Evolutionary conservation across 1,140 invertebrate species (phyloP).

Genomic region (Chrysomallon squamiferum): DNA sequence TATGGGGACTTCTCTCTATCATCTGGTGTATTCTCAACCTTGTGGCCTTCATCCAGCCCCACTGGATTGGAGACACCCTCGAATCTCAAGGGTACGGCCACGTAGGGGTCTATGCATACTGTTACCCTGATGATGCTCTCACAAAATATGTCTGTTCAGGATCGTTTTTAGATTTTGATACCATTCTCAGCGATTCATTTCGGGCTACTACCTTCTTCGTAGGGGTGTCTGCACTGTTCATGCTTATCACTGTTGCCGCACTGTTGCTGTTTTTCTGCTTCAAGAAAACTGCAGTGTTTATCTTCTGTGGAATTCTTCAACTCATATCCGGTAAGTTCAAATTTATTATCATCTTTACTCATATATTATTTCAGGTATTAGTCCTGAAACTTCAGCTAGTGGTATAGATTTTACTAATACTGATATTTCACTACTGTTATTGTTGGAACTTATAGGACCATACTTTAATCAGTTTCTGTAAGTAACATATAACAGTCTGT

Average conservation of each 20-base stretch:
- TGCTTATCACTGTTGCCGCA: conserved; percentile 80
- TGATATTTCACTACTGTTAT: no score
- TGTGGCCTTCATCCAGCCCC: conserved; percentile 95
- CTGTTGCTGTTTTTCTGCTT: conserved; percentile 94
- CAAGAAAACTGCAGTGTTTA: conserved; percentile 92
- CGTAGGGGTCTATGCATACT: conserved; percentile 88
- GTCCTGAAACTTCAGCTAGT: not conserved
- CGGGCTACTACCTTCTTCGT: conserved; percentile 84
- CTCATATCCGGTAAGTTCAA: conserved; percentile 49
- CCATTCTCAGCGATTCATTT: conserved; percentile 81
- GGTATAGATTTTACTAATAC: not conserved
- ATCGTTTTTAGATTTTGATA: conserved; percentile 80
- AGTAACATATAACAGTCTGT: no score
- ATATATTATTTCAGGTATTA: not conserved
- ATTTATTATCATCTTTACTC: no score
- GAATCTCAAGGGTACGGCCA: conserved; percentile 86
- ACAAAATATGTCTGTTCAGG: conserved; percentile 72
- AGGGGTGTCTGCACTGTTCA: conserved; percentile 84
- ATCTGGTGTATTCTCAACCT: conserved; percentile 95
- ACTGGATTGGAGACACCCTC: conserved; percentile 84
- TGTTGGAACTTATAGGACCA: no score
- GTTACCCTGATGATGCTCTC: conserved; percentile 61
- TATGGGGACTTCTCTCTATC: conserved; percentile 95
- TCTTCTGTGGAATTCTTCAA: conserved; percentile 76
- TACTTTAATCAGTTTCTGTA: no score